These are phyloP conservation scores for Pachyrhynchus sulphureomaculatus DNA, from an alignment of 1,140 invertebrate genomes.

Conservation along the genomic window DNA sequence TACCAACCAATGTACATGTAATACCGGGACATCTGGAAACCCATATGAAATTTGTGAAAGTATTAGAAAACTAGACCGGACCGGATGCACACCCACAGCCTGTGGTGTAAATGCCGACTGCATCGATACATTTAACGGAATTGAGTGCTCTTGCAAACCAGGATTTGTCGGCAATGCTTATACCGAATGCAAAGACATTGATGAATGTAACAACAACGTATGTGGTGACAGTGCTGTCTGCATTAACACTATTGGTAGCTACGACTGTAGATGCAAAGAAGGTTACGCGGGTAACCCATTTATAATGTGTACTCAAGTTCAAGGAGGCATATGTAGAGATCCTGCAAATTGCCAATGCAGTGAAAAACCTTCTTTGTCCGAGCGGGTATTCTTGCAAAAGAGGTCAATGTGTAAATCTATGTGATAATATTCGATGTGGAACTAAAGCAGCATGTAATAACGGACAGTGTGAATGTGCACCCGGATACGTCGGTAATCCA, in stretches of 20 bases:
- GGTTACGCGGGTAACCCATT: slow-evolving; percentile 85
- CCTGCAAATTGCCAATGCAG: slow-evolving; percentile 69
- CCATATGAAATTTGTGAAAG: slow-evolving; percentile 77
- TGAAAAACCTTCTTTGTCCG: slow-evolving; percentile 69
- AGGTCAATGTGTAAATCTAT: slow-evolving; percentile 72
- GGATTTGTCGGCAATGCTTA: slow-evolving; percentile 86
- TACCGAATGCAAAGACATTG: slow-evolving; percentile 79
- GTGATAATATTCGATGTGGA: slow-evolving; percentile 73
- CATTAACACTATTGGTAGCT: slow-evolving; percentile 84
- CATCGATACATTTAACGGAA: slow-evolving; percentile 66
- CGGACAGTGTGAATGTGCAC: slow-evolving; percentile 76
- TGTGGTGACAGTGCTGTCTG: slow-evolving; percentile 86
- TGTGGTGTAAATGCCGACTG: slow-evolving; percentile 82
- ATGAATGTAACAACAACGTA: slow-evolving; percentile 79
- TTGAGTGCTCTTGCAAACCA: slow-evolving; percentile 79
- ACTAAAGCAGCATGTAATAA: slow-evolving; percentile 78
- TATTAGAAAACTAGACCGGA: slow-evolving; percentile 52
- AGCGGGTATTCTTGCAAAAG: slow-evolving; percentile 70
- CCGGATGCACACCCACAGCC: slow-evolving; percentile 69
- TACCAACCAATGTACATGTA: slow-evolving; percentile 78
- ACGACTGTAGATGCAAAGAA: slow-evolving; percentile 82
- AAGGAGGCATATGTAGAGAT: slow-evolving; percentile 67
- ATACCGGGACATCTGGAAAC: slow-evolving; percentile 81
- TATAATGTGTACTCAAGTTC: slow-evolving; percentile 68
- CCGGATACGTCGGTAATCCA: slow-evolving; percentile 77